These are phyloP conservation scores for Agrochola lychnidis DNA, from an alignment of 2,888 invertebrate genomes.

Conservation along the genomic window DNA sequence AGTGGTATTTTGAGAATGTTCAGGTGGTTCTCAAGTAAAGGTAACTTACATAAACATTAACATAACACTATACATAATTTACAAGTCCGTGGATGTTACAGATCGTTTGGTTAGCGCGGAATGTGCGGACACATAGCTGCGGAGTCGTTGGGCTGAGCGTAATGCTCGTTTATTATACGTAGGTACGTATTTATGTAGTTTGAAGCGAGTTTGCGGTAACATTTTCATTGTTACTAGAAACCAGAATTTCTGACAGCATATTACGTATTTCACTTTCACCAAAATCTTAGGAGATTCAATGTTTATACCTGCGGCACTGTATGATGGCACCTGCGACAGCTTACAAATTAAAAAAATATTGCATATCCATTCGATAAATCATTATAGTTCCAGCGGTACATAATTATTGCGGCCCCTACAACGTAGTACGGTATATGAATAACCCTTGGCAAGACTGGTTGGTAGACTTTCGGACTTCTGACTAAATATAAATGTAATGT, in stretches of 20 bases:
- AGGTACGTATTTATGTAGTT: not conserved
- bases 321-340: not conserved
- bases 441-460: not conserved
- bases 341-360: not conserved
- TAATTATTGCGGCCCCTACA: not conserved
- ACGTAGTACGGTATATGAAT: not conserved
- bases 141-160: constrained; percentile 14
- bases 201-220: constrained; percentile 4
- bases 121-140: constrained; percentile 37
- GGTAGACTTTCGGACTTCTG: not conserved
- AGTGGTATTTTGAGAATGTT: not conserved
- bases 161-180: constrained; percentile 11
- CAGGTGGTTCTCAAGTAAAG: constrained; percentile 2
- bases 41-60: not conserved
- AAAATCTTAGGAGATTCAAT: not conserved
- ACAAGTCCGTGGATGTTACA: not conserved
- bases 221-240: constrained; percentile 6
- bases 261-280: constrained; percentile 9
- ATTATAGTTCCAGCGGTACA: not conserved
- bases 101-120: constrained; percentile 19
- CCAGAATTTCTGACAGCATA: not conserved
- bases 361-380: not conserved
- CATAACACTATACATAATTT: not conserved
- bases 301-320: not conserved
- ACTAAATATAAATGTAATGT: not conserved